Conservation (phyloP, 2,888 invertebrate species). For the Latheticus oryzae region DNA sequence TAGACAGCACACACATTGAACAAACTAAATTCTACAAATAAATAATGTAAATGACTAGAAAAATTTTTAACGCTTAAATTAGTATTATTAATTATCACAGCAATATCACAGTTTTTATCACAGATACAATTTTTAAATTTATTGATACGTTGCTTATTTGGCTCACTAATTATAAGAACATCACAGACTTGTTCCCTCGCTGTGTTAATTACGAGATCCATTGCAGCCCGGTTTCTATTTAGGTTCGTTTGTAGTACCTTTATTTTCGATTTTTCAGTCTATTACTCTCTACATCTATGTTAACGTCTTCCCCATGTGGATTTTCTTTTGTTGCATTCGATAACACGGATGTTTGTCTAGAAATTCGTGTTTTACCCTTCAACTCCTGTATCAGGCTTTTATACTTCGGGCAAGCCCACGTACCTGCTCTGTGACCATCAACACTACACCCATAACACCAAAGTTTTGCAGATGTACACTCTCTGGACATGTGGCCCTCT, state of each 20-base stretch:
- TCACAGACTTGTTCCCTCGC: no score
- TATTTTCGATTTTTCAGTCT: no score
- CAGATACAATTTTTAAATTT: background rate
- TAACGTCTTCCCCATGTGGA: background rate
- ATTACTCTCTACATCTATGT: slow-evolving; percentile 1
- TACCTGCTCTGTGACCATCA: background rate
- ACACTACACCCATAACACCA: background rate
- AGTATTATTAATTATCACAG: background rate
- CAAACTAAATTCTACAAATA: background rate
- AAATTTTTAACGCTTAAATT: background rate
- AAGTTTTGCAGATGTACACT: background rate
- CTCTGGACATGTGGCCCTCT: background rate
- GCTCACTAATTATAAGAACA: background rate
- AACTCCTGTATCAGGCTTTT: no score
- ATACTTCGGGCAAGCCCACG: no score
- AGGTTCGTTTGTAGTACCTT: background rate
- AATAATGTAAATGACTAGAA: background rate
- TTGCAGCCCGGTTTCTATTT: background rate
- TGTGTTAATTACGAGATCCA: background rate
- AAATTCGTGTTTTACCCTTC: no score
- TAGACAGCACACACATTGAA: background rate
- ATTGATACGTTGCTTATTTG: background rate
- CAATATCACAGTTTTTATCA: background rate
- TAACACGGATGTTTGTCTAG: no score
- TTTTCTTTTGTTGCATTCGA: no score